These are phyloP conservation scores for Eulemur macaco DNA, from an alignment of 2,113 vertebrate genomes.

Conservation along the genomic window DNA sequence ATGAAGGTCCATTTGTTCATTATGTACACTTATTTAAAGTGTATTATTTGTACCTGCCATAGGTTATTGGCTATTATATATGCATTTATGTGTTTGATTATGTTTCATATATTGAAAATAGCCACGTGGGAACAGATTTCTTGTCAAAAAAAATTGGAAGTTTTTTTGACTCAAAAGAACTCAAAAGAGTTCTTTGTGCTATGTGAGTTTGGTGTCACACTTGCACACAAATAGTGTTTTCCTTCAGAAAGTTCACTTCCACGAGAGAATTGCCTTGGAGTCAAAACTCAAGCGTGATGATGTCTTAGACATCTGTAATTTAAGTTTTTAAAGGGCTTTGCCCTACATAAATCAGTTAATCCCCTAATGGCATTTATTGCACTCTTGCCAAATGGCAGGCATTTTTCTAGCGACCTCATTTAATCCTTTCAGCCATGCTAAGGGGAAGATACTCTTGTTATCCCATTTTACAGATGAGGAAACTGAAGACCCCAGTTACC, in stretches of 20 bases:
- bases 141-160: background rate
- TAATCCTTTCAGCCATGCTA: background rate
- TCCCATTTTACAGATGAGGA: background rate
- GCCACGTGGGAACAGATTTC: background rate
- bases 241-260: background rate
- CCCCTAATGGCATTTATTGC: background rate
- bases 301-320: background rate
- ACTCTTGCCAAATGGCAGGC: background rate
- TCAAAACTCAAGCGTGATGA: background rate
- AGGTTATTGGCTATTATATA: background rate
- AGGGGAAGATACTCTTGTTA: background rate
- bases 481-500: background rate
- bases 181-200: background rate
- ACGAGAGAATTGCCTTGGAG: background rate
- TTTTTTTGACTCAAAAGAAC: background rate
- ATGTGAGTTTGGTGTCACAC: background rate
- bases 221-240: background rate
- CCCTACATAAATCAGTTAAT: background rate
- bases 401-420: background rate
- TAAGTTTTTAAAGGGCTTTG: background rate
- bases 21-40: background rate
- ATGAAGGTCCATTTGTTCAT: background rate
- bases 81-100: slow-evolving; percentile 15
- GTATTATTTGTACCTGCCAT: background rate
- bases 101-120: slow-evolving; percentile 7